Evolutionary conservation across 37 sponge, comb jelly and placozoan species (phyloP).

Genomic region (Dysidea cf. avara): DNA sequence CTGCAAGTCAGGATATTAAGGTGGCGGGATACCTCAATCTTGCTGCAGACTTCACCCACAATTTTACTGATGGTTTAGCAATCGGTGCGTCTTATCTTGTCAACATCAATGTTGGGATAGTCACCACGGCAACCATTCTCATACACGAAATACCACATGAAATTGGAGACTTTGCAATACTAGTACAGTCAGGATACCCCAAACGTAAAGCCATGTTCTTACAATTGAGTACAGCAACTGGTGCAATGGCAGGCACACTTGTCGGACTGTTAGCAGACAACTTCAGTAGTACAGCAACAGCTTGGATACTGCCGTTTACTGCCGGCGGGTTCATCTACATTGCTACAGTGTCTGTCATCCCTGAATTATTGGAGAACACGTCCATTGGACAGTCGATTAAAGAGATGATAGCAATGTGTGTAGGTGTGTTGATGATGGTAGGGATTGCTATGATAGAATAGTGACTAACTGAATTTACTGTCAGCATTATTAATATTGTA

Average conservation of each 20-base stretch:
- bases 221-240: constrained; percentile 90
- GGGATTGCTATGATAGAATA: constrained; percentile 76
- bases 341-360: too few species aligned
- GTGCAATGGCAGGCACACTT: constrained; percentile 83
- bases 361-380: constrained; percentile 81
- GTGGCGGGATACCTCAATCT: too few species aligned
- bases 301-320: constrained; percentile 94
- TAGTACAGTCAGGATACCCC: constrained; percentile 89
- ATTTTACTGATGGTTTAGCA: constrained; percentile 96
- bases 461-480: background rate
- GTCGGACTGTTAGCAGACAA: constrained; percentile 81
- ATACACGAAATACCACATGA: constrained; percentile 97
- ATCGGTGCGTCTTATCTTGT: constrained; percentile 91
- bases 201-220: constrained; percentile 87
- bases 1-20: constrained; percentile 49
- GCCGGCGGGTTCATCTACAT: constrained; percentile 99
- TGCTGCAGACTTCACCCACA: too few species aligned
- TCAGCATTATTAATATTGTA: background rate
- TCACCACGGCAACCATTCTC: constrained; percentile 92
- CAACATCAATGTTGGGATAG: constrained; percentile 69
- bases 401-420: constrained; percentile 72
- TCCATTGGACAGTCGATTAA: constrained; percentile 65
- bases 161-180: constrained; percentile 98
- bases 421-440: constrained; percentile 91
- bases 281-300: too few species aligned